phyloP scores from a whole-genome alignment of 2,888 invertebrate genomes.

The Torymus texanus region DNA sequence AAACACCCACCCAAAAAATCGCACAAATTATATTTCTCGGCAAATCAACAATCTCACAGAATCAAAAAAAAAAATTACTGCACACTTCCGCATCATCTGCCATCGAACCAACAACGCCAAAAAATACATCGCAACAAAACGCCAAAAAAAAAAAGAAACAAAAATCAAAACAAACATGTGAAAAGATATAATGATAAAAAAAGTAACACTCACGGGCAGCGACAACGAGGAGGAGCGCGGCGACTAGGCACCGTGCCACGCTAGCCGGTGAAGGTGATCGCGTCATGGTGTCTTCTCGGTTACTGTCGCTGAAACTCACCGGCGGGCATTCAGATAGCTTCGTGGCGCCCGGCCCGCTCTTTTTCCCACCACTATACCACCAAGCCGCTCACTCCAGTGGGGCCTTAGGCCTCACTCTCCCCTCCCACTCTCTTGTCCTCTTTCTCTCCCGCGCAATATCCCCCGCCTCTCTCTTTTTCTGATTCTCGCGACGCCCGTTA shows the following conservation, averaged over 20 bases:
- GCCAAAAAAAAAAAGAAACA: neutral
- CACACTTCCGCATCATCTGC: no score
- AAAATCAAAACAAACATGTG: slow-evolving; percentile 7
- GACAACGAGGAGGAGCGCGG: slow-evolving; percentile 61
- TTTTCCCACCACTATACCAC: slow-evolving; percentile 45
- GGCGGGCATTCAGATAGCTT: slow-evolving; percentile 52
- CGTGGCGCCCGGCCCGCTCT: slow-evolving; percentile 27
- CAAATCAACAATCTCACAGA: no score
- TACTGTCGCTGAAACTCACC: slow-evolving; percentile 72
- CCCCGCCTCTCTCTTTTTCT: slow-evolving; percentile 1
- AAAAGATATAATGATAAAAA: neutral
- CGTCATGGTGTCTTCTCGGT: slow-evolving; percentile 73
- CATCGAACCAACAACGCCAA: no score
- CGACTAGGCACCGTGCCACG: slow-evolving; percentile 64
- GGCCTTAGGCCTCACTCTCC: slow-evolving; percentile 45
- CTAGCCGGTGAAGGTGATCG: slow-evolving; percentile 68
- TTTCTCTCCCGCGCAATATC: slow-evolving; percentile 16
- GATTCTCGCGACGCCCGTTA: neutral
- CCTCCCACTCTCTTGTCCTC: slow-evolving; percentile 16
- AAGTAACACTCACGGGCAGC: slow-evolving; percentile 68
- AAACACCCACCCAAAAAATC: no score
- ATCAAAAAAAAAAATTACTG: no score
- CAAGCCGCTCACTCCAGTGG: neutral
- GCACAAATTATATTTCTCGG: no score
- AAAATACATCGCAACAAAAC: neutral